phyloP scores from a whole-genome alignment of 2,113 vertebrate genomes.

The Indicator indicator region DNA sequence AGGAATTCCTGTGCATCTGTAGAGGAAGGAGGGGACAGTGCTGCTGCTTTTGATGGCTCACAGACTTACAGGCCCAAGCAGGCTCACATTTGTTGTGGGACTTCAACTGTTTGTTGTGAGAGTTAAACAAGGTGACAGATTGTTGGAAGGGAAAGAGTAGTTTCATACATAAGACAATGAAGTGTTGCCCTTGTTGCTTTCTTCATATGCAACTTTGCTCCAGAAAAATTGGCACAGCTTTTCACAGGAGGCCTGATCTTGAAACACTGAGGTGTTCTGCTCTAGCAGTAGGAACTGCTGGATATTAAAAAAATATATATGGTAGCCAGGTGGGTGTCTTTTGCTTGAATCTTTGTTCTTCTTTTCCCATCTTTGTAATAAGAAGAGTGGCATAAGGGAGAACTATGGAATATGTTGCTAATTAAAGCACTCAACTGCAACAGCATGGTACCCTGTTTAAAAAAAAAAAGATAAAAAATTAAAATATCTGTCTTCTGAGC shows the following conservation, averaged over 20 bases:
- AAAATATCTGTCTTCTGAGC: neutral
- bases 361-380: neutral
- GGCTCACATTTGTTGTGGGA: neutral
- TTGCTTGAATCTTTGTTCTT: neutral
- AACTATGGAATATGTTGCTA: neutral
- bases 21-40: neutral
- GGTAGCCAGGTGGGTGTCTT: neutral
- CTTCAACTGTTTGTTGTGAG: neutral
- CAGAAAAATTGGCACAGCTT: neutral
- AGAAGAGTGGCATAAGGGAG: neutral
- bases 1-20: neutral
- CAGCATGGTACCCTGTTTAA: neutral
- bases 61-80: neutral
- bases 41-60: neutral
- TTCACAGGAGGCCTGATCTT: neutral
- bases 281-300: neutral
- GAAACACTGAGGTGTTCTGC: neutral
- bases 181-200: neutral
- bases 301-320: neutral
- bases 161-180: neutral
- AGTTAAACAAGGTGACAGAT: neutral
- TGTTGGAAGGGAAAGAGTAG: neutral
- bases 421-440: neutral
- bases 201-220: neutral
- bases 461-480: neutral